Evolutionary conservation across 23 tunicate genomes (phyloP), one percentile per base, ranked within the genome.

Genomic region (Aplidium turbinatum): DNA sequence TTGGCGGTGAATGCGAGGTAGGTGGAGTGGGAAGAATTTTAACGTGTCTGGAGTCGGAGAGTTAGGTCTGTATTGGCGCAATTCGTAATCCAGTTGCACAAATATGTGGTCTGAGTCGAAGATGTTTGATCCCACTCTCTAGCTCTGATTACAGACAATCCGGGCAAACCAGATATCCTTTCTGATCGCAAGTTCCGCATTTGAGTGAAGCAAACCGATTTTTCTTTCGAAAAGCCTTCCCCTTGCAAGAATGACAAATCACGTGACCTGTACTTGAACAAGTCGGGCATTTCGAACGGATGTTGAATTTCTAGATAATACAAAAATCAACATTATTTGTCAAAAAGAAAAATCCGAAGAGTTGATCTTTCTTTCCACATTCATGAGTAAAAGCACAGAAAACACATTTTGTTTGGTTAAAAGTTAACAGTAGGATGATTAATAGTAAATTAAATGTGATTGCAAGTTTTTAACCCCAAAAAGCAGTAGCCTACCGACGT

Each of bases 131-230:
- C n/a, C n/a, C n/a, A n/a, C n/a, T n/a, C n/a, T n/a, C n/a, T n/a
- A n/a, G n/a, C n/a, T n/a, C 11, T 42, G 13, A 42, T 31, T 27
- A 48, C 58, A 85, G n/a, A 56, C 99, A 94, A 42, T 94, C 99
- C 1, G 82, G 77, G 48, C 99, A 94, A 2, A 31, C 21, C 29
- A 94, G 47, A 24, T 30, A 27, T 39, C 99, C 99, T 57, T 73
- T 75, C 42, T 94, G 85, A 18, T 62, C 53, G 68, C 99, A 94
- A 32, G 76, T 72, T 25, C 76, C 57, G 72, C 99, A 94, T 57
- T 94, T 89, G 1, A 94, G 78, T 31, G 33, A 19, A 2, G 81
- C 85, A 63, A 86, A 81, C 19, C 93, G 70, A 79, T 87, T 94
- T 42, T 87, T 82, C 46, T 61, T 61, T 0, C 79, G 79, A 42